Conservation (phyloP, 2,797 vertebrate species). For the Schizopygopsis malacanthus region DNA sequence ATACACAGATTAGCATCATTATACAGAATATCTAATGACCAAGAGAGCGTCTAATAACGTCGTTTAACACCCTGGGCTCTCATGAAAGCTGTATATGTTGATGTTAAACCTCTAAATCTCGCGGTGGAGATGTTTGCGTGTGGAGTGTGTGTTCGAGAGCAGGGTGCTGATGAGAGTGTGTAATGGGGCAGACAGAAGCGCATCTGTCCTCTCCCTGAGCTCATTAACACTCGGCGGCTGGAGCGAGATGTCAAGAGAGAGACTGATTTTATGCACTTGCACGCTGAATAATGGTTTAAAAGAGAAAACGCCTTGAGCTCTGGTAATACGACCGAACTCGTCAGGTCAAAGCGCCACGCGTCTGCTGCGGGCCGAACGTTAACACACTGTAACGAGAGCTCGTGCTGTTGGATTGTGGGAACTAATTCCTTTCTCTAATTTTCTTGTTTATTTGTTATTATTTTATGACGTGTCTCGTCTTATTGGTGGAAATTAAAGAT, state of each 20-base stretch:
- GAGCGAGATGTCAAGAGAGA: slow-evolving; percentile 21
- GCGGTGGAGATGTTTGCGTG: background rate
- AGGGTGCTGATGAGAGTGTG: slow-evolving; percentile 35
- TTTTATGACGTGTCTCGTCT: background rate
- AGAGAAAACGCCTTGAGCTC: background rate
- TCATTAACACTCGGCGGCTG: slow-evolving; percentile 36
- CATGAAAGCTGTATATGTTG: background rate
- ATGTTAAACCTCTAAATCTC: background rate
- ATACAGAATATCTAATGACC: background rate
- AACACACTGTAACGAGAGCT: background rate
- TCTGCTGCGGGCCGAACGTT: background rate
- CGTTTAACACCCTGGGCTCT: background rate
- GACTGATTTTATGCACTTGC: slow-evolving; percentile 32
- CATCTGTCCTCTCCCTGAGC: slow-evolving; percentile 39
- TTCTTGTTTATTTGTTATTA: background rate
- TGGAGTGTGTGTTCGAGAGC: slow-evolving; percentile 13
- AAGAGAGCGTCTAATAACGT: background rate
- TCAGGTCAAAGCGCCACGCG: background rate
- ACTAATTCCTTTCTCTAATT: background rate
- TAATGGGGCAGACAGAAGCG: slow-evolving; percentile 39
- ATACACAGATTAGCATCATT: background rate
- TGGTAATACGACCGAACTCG: background rate
- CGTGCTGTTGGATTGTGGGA: background rate
- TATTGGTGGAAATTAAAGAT: slow-evolving; percentile 27
- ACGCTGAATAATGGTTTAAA: slow-evolving; percentile 26